Base-by-base conservation (phyloP, 1,140 invertebrate species). In the Epicauta chinensis region DNA sequence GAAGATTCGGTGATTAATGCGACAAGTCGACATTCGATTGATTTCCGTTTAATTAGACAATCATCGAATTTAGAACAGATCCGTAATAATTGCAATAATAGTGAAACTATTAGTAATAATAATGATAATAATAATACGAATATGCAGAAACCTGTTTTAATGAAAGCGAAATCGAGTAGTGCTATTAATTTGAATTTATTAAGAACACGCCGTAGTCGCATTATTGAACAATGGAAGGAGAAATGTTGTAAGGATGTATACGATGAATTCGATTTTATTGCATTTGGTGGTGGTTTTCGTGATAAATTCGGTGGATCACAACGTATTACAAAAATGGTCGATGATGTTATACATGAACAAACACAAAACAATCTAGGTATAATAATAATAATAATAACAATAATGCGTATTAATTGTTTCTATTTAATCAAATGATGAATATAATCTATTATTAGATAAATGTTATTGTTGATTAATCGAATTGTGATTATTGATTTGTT, bases 91-190 rank as follows among this genome's bases (percentile, higher is more conserved):
- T 32, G 43, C 9, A 6, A n/a, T 15, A 40, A 32, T 12, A 55
- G 57, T 48, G 61, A 62, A 35, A 59, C 59, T 9, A 41, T 57
- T 4, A 58, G 56, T 11, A 55, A 55, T 34, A 41, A 48, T 0
- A 53, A 56, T 13, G 47, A 58, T 29, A 17, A 44, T 15, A 39
- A 50, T 17, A 16, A 47, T 7, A 37, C 42, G 2, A 37, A 17
- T 11, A 45, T 48, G 12, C 58, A 65, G 15, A 64, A 65, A 46
- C 67, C 69, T 1, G 38, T 62, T 29, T 50, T 71, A 30, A 61
- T 58, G 9, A 71, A 71, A 49, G 64, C 68, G 2, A 70, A 71
- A 54, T 69, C 67, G 13, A 69, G 67, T 48, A 71, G 69, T 56
- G 62, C 69, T 1, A 71, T 71, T 14, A 71, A 71, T 55, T 59